Conservation (phyloP, 2,113 vertebrate species). For the Cebidichthys violaceus region DNA sequence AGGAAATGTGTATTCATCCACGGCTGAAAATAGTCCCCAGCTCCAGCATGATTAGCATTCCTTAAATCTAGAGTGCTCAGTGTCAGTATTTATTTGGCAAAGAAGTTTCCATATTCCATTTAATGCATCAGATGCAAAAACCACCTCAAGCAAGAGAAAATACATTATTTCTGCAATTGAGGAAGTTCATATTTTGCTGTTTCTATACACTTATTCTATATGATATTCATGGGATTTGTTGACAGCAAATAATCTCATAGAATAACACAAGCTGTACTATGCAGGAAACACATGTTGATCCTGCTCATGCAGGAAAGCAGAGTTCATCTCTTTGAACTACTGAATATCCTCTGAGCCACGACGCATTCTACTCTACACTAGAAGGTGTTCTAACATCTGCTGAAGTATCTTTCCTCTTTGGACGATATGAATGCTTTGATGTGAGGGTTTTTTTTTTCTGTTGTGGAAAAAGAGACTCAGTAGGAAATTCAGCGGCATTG, state of each 20-base stretch:
- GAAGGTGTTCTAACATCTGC: slow-evolving; percentile 62
- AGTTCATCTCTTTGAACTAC: slow-evolving; percentile 8
- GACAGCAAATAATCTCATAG: background rate
- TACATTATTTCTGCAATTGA: background rate
- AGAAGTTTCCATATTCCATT: background rate
- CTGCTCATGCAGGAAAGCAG: slow-evolving; percentile 19
- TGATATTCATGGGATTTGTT: background rate
- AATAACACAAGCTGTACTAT: background rate
- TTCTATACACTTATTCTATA: background rate
- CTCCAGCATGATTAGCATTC: background rate
- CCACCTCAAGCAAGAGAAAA: background rate
- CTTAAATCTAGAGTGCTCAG: no score
- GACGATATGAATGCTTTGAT: slow-evolving; percentile 53
- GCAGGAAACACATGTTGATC: slow-evolving; percentile 9
- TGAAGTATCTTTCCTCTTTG: slow-evolving; percentile 29
- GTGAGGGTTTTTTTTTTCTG: slow-evolving; percentile 47
- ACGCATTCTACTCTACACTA: background rate
- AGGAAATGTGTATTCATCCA: background rate
- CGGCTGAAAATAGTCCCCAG: background rate
- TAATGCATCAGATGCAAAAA: background rate
- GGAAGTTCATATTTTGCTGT: background rate
- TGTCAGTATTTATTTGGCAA: background rate
- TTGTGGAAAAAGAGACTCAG: slow-evolving; percentile 64
- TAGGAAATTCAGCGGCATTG: slow-evolving; percentile 23
- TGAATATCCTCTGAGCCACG: slow-evolving; percentile 49